Evolutionary conservation across 2,888 invertebrate species (phyloP).

Genomic region (Cordilura impudica): DNA sequence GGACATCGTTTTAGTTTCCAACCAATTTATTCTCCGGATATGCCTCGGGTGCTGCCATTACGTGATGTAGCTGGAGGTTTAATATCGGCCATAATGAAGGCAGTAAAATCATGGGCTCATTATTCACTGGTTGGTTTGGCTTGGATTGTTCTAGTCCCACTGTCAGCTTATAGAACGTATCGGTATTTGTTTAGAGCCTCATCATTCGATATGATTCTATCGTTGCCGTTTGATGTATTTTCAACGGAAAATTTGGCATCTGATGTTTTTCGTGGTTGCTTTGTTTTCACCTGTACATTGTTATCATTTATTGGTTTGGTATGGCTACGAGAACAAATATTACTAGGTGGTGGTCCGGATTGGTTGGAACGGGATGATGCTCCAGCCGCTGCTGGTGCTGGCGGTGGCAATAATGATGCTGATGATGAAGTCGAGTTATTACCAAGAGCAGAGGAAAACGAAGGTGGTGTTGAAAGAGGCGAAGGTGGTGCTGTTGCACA

Average conservation of each 20-base stretch:
- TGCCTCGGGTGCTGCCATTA: constrained; percentile 97
- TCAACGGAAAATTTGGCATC: constrained; percentile 95
- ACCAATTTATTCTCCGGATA: constrained; percentile 99
- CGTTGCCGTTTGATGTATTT: constrained; percentile 93
- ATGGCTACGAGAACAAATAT: constrained; percentile 98
- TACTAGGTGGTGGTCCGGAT: constrained; percentile 97
- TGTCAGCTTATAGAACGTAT: constrained; percentile 97
- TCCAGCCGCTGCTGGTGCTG: constrained; percentile 74
- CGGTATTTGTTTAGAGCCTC: constrained; percentile 94
- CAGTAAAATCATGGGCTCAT: constrained; percentile 97
- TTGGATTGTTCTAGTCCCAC: constrained; percentile 97
- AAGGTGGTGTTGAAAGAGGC: constrained; percentile 75
- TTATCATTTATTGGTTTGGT: constrained; percentile 97
- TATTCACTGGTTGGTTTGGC: constrained; percentile 97
- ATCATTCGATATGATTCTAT: constrained; percentile 87
- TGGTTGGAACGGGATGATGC: constrained; percentile 89
- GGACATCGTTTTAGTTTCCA: constrained; percentile 98
- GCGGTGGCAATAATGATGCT: constrained; percentile 61
- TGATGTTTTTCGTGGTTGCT: constrained; percentile 97
- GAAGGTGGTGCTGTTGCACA: constrained; percentile 67
- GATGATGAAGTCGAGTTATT: constrained; percentile 71
- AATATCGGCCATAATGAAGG: constrained; percentile 91
- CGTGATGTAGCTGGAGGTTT: constrained; percentile 95
- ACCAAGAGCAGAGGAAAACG: constrained; percentile 61
- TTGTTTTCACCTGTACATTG: constrained; percentile 97